Base-by-base conservation (phyloP, 2,888 invertebrate genomes). In the Mactromeris polynyma region DNA sequence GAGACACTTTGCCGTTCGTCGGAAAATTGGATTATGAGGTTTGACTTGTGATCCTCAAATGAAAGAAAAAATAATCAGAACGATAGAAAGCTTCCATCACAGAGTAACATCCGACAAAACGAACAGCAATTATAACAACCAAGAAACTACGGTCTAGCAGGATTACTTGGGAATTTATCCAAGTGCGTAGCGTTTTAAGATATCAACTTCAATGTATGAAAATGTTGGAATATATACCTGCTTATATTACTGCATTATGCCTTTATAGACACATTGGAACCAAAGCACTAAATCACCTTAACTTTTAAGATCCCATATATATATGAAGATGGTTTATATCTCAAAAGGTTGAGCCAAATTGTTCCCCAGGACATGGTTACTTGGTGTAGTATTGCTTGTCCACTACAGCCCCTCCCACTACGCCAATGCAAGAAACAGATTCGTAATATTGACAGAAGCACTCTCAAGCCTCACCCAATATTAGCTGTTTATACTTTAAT, bases 401-500 rank as follows among this genome's bases (percentile, higher is more conserved):
- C 17, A 26, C n/a, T 42, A 21, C 79, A 4, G 4, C 40, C 36
- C 46, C 21, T 77, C 51, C 42, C 36, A 69, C 33, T 54, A 77
- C 54, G 46, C 73, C 31, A 77, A 31, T 77, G 77, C 31, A 17
- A 19, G 31, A n/a, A 42, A 19, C 31, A n/a, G 77, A 54, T 78
- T 51, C 26, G 26, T 78, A 84, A 84, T 84, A 78, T 84, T 84
- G 84, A 84, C 78, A 54, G 3, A 84, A 26, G 36, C 79, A 7
- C 36, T 78, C 78, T 46, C 33, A 36, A 51, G 21, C 36, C 51
- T 51, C n/a, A 46, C 46, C 78, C 84, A 84, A 84, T 84, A 84
- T 78, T 78, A 84, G 84, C 84, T 58, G 54, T 84, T 84, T 84
- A 84, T 84, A 73, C 84, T 84, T 84, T 84, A 84, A 84, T 84